phyloP scores from a whole-genome alignment of 2,113 vertebrate genomes.

The Sigmodon hispidus region DNA sequence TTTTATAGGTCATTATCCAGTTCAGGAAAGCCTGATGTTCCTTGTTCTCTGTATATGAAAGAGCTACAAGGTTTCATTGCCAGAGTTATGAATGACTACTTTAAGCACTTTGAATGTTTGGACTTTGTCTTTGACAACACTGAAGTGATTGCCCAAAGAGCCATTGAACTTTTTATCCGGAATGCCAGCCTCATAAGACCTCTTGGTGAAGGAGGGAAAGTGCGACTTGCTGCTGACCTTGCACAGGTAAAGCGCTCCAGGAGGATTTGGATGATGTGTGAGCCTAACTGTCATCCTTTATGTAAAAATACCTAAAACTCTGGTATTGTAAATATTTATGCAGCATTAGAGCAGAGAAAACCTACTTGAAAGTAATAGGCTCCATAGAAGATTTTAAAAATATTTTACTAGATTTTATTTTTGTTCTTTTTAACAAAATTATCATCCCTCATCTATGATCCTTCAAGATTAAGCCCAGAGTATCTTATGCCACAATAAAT shows the following conservation, averaged over 20 bases:
- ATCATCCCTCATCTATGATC: slow-evolving; percentile 43
- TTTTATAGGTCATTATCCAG: slow-evolving; percentile 87
- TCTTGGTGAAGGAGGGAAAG: slow-evolving; percentile 96
- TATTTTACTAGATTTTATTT: background rate
- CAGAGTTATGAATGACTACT: slow-evolving; percentile 95
- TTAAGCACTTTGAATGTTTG: slow-evolving; percentile 93
- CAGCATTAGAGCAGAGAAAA: slow-evolving; percentile 28
- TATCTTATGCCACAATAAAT: background rate
- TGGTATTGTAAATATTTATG: background rate
- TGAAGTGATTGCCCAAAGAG: slow-evolving; percentile 92
- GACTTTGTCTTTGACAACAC: slow-evolving; percentile 96
- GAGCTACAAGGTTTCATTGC: slow-evolving; percentile 97
- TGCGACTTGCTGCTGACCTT: slow-evolving; percentile 96
- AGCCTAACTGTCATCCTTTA: background rate
- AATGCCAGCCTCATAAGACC: slow-evolving; percentile 94
- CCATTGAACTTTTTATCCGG: slow-evolving; percentile 93
- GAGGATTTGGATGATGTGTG: background rate
- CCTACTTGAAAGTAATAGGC: slow-evolving; percentile 6
- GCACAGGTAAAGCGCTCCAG: slow-evolving; percentile 90
- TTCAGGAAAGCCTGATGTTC: slow-evolving; percentile 91
- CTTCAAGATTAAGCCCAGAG: slow-evolving; percentile 22
- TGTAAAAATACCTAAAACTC: background rate
- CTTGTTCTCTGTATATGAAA: slow-evolving; percentile 98
- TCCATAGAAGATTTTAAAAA: background rate
- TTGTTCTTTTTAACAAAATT: slow-evolving; percentile 48